A percentile compares a stretch with the other conserved stretches of the same genome.
Evolutionary conservation across 2,888 invertebrate genomes (phyloP).

Genomic region (Adineta ricciae): DNA sequence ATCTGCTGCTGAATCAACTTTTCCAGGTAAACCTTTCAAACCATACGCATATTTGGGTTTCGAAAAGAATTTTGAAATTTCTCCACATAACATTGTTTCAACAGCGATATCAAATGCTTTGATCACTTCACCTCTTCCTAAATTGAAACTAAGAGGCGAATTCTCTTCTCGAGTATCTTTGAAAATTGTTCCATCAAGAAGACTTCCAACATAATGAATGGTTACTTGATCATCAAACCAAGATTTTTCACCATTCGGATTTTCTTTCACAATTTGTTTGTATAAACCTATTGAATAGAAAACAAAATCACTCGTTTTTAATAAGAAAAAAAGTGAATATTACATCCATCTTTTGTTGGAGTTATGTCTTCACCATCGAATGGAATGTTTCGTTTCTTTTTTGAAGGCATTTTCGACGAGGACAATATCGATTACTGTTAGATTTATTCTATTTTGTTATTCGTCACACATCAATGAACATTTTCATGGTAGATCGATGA

Average conservation of each 20-base stretch:
- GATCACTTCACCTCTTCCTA: conserved; percentile 64
- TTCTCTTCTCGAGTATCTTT: conserved; percentile 80
- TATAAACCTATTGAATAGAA: conserved; percentile 42
- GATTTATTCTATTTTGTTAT: too few species aligned
- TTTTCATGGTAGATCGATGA: too few species aligned
- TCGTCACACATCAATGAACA: too few species aligned
- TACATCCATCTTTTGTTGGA: not conserved
- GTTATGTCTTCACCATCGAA: not conserved
- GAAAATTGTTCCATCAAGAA: conserved; percentile 74
- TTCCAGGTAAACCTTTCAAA: conserved; percentile 38
- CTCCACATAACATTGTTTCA: conserved; percentile 29
- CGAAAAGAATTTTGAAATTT: conserved; percentile 23
- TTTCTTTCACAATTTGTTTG: conserved; percentile 55
- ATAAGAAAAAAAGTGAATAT: not conserved
- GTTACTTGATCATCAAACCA: conserved; percentile 61
- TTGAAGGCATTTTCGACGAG: not conserved
- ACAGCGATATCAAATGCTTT: conserved; percentile 32
- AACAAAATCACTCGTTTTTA: not conserved
- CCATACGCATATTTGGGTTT: conserved; percentile 29
- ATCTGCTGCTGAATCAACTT: conserved; percentile 56
- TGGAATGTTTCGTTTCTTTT: not conserved
- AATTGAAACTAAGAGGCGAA: conserved; percentile 74
- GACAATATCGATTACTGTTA: too few species aligned
- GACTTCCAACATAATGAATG: conserved; percentile 79
- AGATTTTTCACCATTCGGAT: conserved; percentile 62